Conservation (phyloP, 35 echinoderm and acorn worm genomes). For the Holothuria glaberrima region DNA sequence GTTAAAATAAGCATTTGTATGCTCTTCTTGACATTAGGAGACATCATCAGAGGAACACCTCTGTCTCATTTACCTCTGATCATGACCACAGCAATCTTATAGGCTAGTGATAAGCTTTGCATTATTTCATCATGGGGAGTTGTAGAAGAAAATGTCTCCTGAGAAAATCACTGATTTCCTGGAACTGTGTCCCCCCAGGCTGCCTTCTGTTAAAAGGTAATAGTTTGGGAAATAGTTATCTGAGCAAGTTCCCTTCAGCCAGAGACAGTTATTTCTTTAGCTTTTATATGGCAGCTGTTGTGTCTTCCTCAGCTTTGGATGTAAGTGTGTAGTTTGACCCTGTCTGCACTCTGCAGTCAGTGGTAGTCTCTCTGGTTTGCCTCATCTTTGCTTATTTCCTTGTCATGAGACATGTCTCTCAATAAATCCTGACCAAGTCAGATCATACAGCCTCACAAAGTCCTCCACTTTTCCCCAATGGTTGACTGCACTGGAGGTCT, state of each 20-base stretch:
- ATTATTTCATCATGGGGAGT: slow-evolving; percentile 40
- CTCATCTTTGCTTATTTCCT: no score
- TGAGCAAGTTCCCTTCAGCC: no score
- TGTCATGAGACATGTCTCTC: no score
- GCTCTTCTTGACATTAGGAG: slow-evolving; percentile 28
- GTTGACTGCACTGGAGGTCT: no score
- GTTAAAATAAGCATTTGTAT: slow-evolving; percentile 7
- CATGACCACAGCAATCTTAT: slow-evolving; percentile 15
- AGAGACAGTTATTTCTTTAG: no score
- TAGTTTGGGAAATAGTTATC: no score
- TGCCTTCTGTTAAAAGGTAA: no score
- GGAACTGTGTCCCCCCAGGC: slow-evolving; percentile 54
- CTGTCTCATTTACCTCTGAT: slow-evolving; percentile 26
- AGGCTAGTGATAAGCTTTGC: background rate
- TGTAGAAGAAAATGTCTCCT: background rate
- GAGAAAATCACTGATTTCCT: slow-evolving; percentile 43
- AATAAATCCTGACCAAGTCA: no score
- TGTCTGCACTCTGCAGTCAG: no score
- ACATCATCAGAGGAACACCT: slow-evolving; percentile 23
- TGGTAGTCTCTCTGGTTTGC: no score
- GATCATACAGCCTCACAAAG: no score
- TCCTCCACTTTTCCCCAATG: no score
- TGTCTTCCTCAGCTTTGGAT: background rate
- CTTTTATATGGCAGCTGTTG: slow-evolving; percentile 5
- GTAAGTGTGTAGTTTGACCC: background rate